Evolutionary conservation across 2,797 vertebrate genomes (phyloP), one percentile per base, ranked within the genome.

Genomic region (Chaetophractus vellerosus): DNA sequence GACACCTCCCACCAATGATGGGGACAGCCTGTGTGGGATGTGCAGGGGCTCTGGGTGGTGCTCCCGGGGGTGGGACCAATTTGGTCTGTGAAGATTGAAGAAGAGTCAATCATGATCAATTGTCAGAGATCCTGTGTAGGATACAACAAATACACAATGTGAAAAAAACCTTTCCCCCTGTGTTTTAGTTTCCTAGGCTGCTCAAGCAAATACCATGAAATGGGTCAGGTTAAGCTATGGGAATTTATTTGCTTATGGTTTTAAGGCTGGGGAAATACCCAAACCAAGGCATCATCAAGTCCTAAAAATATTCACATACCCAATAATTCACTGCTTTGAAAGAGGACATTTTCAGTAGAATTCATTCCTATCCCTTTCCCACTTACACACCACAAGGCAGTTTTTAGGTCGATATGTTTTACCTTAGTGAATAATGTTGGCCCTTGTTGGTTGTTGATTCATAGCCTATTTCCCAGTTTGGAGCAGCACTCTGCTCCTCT

Each of bases 331-430:
- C 41, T 64, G 16, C 68, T 94, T 94, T 15, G 36, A 41, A 59
- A 82, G 38, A 55, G 36, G 38, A 72, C 18, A 68, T 86, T 95
- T 91, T n/a, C 26, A 79, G 61, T 6, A 88, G 66, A 28, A 91
- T 80, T 71, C 90, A 41, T 57, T 45, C 0, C 5, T 86, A 33
- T 16, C 11, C 86, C 57, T 28, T 52, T 16, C 52, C 18, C 52
- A 55, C 52, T 55, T 5, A 55, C 6, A 55, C 18, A 55, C 15
- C 4, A 11, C 6, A 41, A 72, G 36, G n/a, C 16, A 78, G 2
- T 9, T 28, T 72, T 61, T 45, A 33, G 21, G 69, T 75, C 71
- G 24, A 24, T 41, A 63, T 8, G 23, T 1, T 23, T 63, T 45
- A n/a, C 71, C 16, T 82, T 68, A 66, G 23, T 79, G 71, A 74